Conservation (phyloP, 1,140 invertebrate genomes). For the Manduca sexta region DNA sequence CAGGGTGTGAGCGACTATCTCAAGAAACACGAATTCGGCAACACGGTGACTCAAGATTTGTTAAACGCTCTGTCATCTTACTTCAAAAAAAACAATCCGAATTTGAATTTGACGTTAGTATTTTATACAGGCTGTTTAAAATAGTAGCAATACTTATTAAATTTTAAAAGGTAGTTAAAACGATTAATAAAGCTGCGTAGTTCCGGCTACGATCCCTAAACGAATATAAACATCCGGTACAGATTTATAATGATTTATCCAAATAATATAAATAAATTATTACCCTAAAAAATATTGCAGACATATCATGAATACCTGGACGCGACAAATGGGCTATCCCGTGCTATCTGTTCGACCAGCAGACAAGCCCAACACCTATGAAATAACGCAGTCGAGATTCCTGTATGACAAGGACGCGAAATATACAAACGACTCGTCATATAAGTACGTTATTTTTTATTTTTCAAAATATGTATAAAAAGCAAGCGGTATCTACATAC, state of each 20-base stretch:
- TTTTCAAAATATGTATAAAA: too few relatives aligned
- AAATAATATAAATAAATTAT: too few relatives aligned
- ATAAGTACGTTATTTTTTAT: conserved; percentile 66
- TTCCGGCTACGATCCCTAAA: too few relatives aligned
- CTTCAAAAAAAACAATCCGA: conserved; percentile 43
- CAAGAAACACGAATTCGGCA: conserved; percentile 79
- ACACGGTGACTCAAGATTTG: conserved; percentile 87
- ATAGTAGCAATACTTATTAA: neutral
- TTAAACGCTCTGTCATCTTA: conserved; percentile 78
- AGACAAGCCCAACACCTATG: conserved; percentile 76
- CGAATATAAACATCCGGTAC: too few relatives aligned
- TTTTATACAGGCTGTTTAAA: neutral
- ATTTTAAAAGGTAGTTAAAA: too few relatives aligned
- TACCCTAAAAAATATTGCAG: too few relatives aligned
- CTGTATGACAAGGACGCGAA: conserved; percentile 77
- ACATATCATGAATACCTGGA: conserved; percentile 94
- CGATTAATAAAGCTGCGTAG: too few relatives aligned
- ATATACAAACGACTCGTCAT: conserved; percentile 72
- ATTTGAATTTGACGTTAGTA: conserved; percentile 54
- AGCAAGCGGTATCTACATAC: too few relatives aligned
- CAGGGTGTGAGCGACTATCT: conserved; percentile 83
- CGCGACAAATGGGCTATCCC: conserved; percentile 93
- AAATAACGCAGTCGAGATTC: conserved; percentile 85
- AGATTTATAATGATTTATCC: too few relatives aligned
- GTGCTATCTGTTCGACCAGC: conserved; percentile 78